These are phyloP conservation scores for Trissolcus japonicus DNA, from an alignment of 2,888 invertebrate species.

Conservation along the genomic window DNA sequence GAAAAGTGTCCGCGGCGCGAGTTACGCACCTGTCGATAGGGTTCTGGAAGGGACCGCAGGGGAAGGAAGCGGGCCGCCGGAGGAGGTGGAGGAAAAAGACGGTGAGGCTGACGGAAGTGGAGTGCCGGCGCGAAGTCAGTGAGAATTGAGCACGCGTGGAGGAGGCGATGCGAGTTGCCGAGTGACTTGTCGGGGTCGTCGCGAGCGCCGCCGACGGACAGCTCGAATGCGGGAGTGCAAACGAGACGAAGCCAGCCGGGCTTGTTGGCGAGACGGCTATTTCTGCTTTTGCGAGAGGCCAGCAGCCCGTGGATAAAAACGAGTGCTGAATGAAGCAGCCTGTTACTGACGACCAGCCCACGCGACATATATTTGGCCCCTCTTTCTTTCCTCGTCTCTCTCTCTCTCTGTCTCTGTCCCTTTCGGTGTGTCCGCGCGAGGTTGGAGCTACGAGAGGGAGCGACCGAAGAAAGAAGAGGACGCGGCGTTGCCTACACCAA, in stretches of 20 bases:
- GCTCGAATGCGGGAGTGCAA: slow-evolving; percentile 65
- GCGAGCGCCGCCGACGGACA: slow-evolving; percentile 37
- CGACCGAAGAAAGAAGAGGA: slow-evolving; percentile 58
- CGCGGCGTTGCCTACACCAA: slow-evolving; percentile 19
- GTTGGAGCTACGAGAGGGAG: slow-evolving; percentile 53
- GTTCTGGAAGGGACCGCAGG: slow-evolving; percentile 49
- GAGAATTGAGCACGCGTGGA: slow-evolving; percentile 53
- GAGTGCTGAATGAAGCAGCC: slow-evolving; percentile 76
- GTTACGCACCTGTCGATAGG: slow-evolving; percentile 63
- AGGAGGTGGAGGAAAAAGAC: slow-evolving; percentile 57
- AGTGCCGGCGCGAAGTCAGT: slow-evolving; percentile 54
- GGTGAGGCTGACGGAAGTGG: slow-evolving; percentile 60
- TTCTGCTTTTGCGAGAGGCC: slow-evolving; percentile 61
- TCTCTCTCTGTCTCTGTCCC: slow-evolving; percentile 43
- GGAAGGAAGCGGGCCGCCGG: slow-evolving; percentile 48
- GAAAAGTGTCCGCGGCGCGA: slow-evolving; percentile 42
- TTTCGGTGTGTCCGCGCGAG: slow-evolving; percentile 38
- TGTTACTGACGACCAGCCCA: slow-evolving; percentile 74
- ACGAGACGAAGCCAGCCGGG: slow-evolving; percentile 63
- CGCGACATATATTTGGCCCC: slow-evolving; percentile 67
- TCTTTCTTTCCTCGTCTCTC: slow-evolving; percentile 61
- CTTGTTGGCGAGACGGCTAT: slow-evolving; percentile 64
- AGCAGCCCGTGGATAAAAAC: slow-evolving; percentile 69
- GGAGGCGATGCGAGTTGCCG: slow-evolving; percentile 53
- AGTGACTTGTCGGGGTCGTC: slow-evolving; percentile 55